Percentiles rank a stretch among this genome's conserved stretches.
Conservation (phyloP, 2,113 vertebrate species). For the Microcebus lehilahytsara region DNA sequence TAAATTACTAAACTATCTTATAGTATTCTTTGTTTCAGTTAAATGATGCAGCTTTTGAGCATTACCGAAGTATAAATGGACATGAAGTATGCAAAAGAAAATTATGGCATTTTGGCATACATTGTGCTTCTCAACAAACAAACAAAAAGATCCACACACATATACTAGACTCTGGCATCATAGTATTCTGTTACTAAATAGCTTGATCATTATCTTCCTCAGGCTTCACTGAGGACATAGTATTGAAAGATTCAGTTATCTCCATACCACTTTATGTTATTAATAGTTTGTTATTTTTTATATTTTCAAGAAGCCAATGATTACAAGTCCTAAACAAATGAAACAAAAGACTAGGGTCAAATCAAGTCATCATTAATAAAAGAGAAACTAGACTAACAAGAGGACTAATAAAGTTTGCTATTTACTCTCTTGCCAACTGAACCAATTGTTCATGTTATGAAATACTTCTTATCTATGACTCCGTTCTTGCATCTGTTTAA, state of each 20-base stretch:
- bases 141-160: not conserved
- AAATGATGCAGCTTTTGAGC: not conserved
- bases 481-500: not conserved
- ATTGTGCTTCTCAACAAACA: not conserved
- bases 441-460: not conserved
- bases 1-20: not conserved
- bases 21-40: not conserved
- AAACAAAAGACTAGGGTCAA: not conserved
- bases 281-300: not conserved
- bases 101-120: not conserved
- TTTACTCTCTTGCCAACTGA: not conserved
- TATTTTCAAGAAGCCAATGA: not conserved
- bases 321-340: not conserved
- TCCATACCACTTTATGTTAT: not conserved
- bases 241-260: not conserved
- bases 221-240: not conserved
- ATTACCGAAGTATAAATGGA: not conserved
- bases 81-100: not conserved
- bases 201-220: not conserved
- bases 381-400: not conserved
- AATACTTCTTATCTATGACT: conserved; percentile 19
- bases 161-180: not conserved
- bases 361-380: not conserved
- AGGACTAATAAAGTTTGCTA: not conserved
- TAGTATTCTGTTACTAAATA: not conserved